Conservation (phyloP, 2,113 vertebrate species). For the Nibea albiflora region DNA sequence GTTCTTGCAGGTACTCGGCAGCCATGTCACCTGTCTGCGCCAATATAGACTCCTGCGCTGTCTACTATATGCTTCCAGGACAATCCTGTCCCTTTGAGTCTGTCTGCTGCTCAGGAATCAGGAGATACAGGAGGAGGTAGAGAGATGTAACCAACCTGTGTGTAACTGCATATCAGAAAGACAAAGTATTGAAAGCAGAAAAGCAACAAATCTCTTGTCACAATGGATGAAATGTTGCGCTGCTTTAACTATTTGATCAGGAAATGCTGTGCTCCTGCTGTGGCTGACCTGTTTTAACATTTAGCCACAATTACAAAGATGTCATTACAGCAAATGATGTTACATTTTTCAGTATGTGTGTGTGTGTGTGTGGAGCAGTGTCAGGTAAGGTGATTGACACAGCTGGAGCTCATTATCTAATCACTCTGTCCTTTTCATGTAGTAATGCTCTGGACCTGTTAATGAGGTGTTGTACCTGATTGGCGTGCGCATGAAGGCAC, state of each 20-base stretch:
- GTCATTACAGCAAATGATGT: not conserved
- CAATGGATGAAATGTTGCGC: conserved; percentile 29
- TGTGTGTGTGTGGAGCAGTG: no score
- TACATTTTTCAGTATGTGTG: no score
- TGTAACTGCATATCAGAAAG: conserved; percentile 4
- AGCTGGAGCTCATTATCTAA: no score
- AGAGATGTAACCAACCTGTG: not conserved
- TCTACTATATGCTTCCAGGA: not conserved
- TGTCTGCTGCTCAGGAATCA: not conserved
- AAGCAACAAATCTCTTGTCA: not conserved
- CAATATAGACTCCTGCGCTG: not conserved
- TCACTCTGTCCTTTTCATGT: no score
- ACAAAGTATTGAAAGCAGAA: not conserved
- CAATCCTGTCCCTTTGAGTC: not conserved
- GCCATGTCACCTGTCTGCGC: conserved; percentile 11
- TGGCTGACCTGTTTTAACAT: conserved; percentile 7
- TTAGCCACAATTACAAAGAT: not conserved
- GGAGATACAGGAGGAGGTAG: not conserved
- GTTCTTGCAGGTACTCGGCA: not conserved
- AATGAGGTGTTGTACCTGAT: no score
- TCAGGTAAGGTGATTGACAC: no score
- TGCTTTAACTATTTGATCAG: conserved; percentile 1
- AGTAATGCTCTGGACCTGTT: no score
- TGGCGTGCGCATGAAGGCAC: no score
- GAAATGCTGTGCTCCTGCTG: conserved; percentile 13